Evolutionary conservation across 2,113 vertebrate species (phyloP).

Genomic region (Nibea albiflora): DNA sequence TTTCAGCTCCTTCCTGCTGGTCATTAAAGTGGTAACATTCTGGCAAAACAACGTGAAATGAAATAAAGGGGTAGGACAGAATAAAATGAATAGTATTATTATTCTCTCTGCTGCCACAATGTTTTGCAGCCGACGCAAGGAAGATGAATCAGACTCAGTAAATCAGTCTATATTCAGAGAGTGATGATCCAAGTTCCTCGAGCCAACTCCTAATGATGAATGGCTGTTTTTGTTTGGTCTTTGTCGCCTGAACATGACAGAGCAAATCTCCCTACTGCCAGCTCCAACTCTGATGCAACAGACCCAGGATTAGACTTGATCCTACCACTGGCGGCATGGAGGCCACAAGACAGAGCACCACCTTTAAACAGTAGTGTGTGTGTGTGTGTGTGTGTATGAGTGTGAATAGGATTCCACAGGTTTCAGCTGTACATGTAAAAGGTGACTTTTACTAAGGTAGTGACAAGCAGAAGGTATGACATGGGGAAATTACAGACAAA

Average conservation of each 20-base stretch:
- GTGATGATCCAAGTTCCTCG: constrained; percentile 32
- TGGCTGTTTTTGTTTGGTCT: constrained; percentile 50
- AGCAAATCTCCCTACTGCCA: constrained; percentile 47
- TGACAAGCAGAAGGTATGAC: constrained; percentile 33
- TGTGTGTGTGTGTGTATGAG: neutral
- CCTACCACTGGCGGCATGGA: constrained; percentile 40
- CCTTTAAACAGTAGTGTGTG: constrained; percentile 18
- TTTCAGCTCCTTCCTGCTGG: constrained; percentile 12
- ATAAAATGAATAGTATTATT: neutral
- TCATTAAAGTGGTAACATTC: constrained; percentile 9
- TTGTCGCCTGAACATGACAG: constrained; percentile 57
- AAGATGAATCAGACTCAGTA: constrained; percentile 36
- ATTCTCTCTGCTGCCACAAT: constrained; percentile 19
- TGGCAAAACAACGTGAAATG: constrained; percentile 11
- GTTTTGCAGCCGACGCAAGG: constrained; percentile 15
- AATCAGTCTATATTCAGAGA: constrained; percentile 44
- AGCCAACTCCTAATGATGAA: constrained; percentile 48
- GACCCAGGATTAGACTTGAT: constrained; percentile 55
- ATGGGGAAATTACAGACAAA: constrained; percentile 13
- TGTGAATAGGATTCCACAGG: too few relatives aligned
- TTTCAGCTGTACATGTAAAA: too few relatives aligned
- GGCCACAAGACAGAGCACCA: constrained; percentile 29
- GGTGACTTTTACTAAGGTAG: constrained; percentile 1
- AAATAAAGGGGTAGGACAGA: constrained; percentile 23
- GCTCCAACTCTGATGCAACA: constrained; percentile 51